A percentile compares a stretch with the other conserved stretches of the same genome.
These are phyloP conservation scores for Sapajus apella DNA, from an alignment of 2,113 vertebrate genomes.

Conservation along the genomic window DNA sequence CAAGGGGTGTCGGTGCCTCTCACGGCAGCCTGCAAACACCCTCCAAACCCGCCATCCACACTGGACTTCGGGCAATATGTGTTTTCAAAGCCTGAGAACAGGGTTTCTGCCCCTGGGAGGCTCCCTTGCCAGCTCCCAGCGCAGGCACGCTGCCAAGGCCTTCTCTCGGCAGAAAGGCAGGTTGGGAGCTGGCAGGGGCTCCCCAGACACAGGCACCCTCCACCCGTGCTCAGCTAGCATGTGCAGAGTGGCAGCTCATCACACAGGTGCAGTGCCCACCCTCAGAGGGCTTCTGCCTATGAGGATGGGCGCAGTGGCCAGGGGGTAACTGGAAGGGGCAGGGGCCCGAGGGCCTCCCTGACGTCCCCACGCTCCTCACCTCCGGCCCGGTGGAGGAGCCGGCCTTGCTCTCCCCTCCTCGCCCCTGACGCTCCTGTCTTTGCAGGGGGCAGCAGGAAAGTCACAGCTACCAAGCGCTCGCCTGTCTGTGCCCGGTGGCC, in stretches of 20 bases:
- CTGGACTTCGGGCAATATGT: not conserved
- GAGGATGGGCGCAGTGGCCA: not conserved
- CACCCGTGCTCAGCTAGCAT: rapidly evolving
- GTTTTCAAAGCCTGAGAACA: not conserved
- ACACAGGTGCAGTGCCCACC: rapidly evolving
- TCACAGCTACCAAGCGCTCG: rapidly evolving
- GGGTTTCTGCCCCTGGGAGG: not conserved
- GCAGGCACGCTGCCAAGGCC: rapidly evolving
- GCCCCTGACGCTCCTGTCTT: not conserved
- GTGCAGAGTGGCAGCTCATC: not conserved
- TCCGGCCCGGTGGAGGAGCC: rapidly evolving
- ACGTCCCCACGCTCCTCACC: not conserved
- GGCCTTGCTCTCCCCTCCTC: not conserved
- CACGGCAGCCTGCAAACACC: rapidly evolving
- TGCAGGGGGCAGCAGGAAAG: slow-evolving; percentile 32
- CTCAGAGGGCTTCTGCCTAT: not conserved
- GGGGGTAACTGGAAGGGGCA: rapidly evolving
- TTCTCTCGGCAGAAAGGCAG: not conserved
- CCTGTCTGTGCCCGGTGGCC: rapidly evolving
- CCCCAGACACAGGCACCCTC: rapidly evolving
- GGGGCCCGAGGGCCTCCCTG: rapidly evolving
- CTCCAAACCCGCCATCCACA: no score
- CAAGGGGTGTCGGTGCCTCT: rapidly evolving
- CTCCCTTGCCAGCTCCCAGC: not conserved
- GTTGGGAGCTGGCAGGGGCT: rapidly evolving